Base-by-base conservation (phyloP, 1,140 invertebrate genomes). In the Schmidtea mediterranea region DNA sequence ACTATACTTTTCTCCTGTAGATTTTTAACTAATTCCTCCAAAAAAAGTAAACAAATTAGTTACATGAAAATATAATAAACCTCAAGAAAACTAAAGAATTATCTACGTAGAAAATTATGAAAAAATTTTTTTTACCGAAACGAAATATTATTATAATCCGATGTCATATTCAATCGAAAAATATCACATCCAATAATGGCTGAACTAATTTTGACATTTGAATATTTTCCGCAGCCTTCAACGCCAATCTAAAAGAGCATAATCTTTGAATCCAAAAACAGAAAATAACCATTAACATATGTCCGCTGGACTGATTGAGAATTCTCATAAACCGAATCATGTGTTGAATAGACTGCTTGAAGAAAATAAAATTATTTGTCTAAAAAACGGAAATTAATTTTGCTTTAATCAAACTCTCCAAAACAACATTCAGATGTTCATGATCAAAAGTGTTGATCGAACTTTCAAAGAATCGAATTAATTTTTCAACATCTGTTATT, bases 341-440 rank as follows among this genome's bases (percentile, higher is more conserved):
- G 49, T 66, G 64, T 49, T 65, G 59, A 23, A 65, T 55, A 24
- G 63, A 62, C 51, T 66, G 62, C 49, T 59, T 59, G 52, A 66
- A 66, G 48, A 65, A 66, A 24, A 66, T 62, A 24, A 58, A 50
- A 45, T 56, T 49, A 13, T 46, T 24, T 16, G 48, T 39, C 51
- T 54, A 51, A 3, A 48, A 15, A 38, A 43, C 2, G n/a, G 39
- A 51, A 2, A 43, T 13, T 19, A 47, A 26, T 1, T 12, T 23
- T 22, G 13, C 1, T 18, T 9, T 22, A 41, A 1, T 9, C 6
- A 24, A 19, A 6, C 10, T 47, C 40, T 3, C 21, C 3, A 22
- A 26, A 6, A 3, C n/a, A 6, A 18, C 46, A 19, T 41, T 22
- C 9, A 22, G 9, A 22, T 22, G 40, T 41, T 22, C n/a, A 18